Evolutionary conservation across 2,113 vertebrate genomes (phyloP), one percentile per base, ranked within the genome.

Genomic region (Leucosticte australis): DNA sequence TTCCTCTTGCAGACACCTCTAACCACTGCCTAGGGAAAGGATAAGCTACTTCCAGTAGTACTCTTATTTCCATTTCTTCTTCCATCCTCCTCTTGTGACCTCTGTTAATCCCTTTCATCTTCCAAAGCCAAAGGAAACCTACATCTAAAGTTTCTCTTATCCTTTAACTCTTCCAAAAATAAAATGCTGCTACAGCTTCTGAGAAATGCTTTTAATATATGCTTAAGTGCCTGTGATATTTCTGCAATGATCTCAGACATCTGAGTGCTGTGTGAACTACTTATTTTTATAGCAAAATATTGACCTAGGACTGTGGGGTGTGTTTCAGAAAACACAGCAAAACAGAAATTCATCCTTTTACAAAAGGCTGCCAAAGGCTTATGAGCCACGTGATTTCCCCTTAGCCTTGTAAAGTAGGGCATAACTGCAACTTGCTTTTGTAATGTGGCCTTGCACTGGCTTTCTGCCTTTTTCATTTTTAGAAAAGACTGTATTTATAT

Each of bases 21-120:
- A 78, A 63, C 90, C 64, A 56, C 75, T 90, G 94, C 87, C 92
- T 93, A 78, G 71, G 92, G 94, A 95, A 92, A 93, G 88, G 93
- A 95, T 95, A 96, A 97, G 22, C 71, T 77, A 39, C 52, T 68
- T 59, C 73, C 79, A 86, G 15, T 26, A 59, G 67, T 53, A 64
- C 30, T 93, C 24, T 83, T 86, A 83, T 77, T 94, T 83, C 82
- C 37, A 37, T 88, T 92, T 80, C 71, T 68, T 88, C 46, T 85
- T 70, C 89, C 59, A 65, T 62, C 77, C 74, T 94, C 18, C 65
- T 83, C 60, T 78, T 90, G 69, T 94, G 91, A 87, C 90, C 69
- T 68, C 56, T 7, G 21, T 75, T 96, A 96, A 95, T 95, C 92
- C 88, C 47, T 74, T 94, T 91, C 83, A 91, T 96, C 86, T 65